Evolutionary conservation across 1,140 invertebrate genomes (phyloP), one percentile per base, ranked within the genome.

Genomic region (Epicauta chinensis): DNA sequence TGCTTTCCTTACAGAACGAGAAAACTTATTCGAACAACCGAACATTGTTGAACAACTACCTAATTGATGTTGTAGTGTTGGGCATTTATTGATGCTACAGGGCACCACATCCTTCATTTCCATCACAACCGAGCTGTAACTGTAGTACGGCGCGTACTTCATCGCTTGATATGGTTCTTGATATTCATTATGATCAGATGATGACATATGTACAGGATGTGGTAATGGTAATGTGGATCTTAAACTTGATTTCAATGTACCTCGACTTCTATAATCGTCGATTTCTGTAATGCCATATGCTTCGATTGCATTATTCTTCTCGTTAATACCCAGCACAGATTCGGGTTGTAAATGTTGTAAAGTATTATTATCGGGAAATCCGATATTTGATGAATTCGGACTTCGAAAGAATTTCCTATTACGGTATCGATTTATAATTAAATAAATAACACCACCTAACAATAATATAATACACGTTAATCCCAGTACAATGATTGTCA

Each of bases 401-500:
- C 81, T 85, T 1, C 82, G 81, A 65, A 85, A 84, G 60, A 82
- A 85, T 68, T 91, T 92, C 52, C 86, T 79, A 55, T 87, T 82
- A 43, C 85, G 75, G 63, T 89, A 83, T 12, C 89, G 77, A 47
- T 84, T 81, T 29, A 91, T 78, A 58, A 91, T 83, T 32, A 91
- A 73, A 68, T 89, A 83, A 59, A 91, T 86, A 13, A 84, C 81
- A 0, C 83, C 80, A 2, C 79, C 82, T 9, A 89, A 67, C 0
- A 89, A 66, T 29, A 91, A 76, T 38, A 91, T 87, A 11, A 91
- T 79, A 1, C 86, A 85, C 11, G 83, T 84, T 31, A 92, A 71
- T 0, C 88, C 83, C 1, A 89, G 87, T 40, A 92, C 85, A 37
- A 91, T 83, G 50, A 92, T 78, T 3, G 87, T 88, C 74, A 92